Evolutionary conservation across 2,888 invertebrate genomes (phyloP), one percentile per base, ranked within the genome.

Genomic region (Chydorus sphaericus): DNA sequence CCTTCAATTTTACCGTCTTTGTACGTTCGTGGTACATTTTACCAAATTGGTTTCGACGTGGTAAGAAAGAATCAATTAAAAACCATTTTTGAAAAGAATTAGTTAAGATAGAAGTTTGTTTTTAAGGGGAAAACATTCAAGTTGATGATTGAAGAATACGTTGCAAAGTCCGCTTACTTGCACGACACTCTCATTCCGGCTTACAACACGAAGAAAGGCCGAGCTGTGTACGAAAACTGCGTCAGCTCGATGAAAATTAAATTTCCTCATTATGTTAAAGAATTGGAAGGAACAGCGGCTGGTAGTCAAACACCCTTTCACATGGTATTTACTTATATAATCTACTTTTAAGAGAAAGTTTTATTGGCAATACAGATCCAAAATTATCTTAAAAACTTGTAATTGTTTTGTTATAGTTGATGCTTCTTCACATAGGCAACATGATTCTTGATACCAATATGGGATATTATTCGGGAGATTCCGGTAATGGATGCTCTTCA

Each of bases 91-190:
- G 14, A n/a, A 23, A 11, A 4, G 26, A 23, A 26, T 28, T 26
- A n/a, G n/a, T n/a, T n/a, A n/a, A n/a, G n/a, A n/a, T n/a, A n/a
- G n/a, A n/a, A n/a, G n/a, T n/a, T n/a, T n/a, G n/a, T n/a, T n/a
- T n/a, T n/a, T n/a, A n/a, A 90, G 90, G 90, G 90, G 11, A 78
- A 84, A 44, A 85, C 81, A 30, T 89, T 87, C 66, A 77, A 78
- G 1, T 74, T 80, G 4, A 64, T 88, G 54, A 90, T 90, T 61
- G 80, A 81, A 61, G 77, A 76, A 63, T 84, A 81, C 67, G 64
- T 89, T 20, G 69, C 73, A 49, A 68, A 68, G 29, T 78, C 77
- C 26, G 71, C 71, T 16, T 78, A 78, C 33, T 74, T 86, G 57
- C 78, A 85, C 56, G 76, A 82, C 1, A 75, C 75, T 49, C 83